These are phyloP conservation scores for Schlechtendalia chinensis DNA, from an alignment of 1,140 invertebrate species.

Conservation along the genomic window DNA sequence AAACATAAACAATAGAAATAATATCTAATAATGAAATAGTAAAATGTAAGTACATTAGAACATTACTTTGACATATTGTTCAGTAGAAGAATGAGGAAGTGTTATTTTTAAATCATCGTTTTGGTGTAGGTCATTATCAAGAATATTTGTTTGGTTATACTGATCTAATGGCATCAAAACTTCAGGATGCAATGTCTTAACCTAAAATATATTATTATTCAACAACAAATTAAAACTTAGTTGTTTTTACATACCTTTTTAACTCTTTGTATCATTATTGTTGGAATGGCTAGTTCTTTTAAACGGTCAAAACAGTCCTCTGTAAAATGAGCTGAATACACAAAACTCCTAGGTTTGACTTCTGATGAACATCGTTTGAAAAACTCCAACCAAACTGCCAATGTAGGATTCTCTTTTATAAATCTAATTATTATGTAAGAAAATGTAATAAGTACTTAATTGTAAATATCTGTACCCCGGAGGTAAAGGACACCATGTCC, in stretches of 20 bases:
- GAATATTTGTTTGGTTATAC: neutral
- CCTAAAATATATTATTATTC: conserved; percentile 9
- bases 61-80: conserved; percentile 4
- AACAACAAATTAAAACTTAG: neutral
- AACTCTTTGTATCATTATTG: conserved; percentile 5
- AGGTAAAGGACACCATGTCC: too few relatives aligned
- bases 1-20: neutral
- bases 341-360: conserved; percentile 23
- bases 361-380: conserved; percentile 17
- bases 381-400: conserved; percentile 18
- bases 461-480: too few relatives aligned
- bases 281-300: neutral
- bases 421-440: neutral
- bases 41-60: neutral
- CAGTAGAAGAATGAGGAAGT: neutral
- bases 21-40: neutral
- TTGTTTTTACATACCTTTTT: conserved; percentile 1
- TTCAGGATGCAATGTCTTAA: conserved; percentile 24
- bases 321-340: conserved; percentile 17
- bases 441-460: neutral
- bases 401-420: conserved; percentile 2
- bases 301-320: conserved; percentile 16
- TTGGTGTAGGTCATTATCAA: too few relatives aligned
- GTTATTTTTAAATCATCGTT: too few relatives aligned
- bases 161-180: conserved; percentile 27